Evolutionary conservation across 2,888 invertebrate genomes (phyloP).

Genomic region (Lobophora halterata): DNA sequence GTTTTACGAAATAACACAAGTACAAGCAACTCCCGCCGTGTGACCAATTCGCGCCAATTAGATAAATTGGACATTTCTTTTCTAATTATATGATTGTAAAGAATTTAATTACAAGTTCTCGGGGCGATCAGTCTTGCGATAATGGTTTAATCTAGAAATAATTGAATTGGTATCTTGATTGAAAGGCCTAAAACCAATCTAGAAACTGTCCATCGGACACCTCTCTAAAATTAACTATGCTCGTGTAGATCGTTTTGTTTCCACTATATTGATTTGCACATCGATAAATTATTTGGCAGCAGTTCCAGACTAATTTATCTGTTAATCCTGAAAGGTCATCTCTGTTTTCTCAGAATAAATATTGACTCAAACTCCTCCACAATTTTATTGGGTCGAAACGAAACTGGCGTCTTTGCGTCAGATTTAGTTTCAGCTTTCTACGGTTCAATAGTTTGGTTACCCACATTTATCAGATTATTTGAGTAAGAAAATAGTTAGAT

Average conservation of each 20-base stretch:
- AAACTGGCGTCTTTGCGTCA: background rate
- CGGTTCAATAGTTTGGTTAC: constrained; percentile 2
- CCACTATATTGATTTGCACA: constrained; percentile 25
- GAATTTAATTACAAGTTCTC: constrained; percentile 20
- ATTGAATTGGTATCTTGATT: constrained; percentile 2
- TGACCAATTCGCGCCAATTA: constrained; percentile 36
- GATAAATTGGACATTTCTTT: constrained; percentile 32
- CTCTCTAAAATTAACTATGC: constrained; percentile 8
- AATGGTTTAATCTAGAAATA: too few species aligned
- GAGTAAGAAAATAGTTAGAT: background rate
- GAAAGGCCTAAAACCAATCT: constrained; percentile 11
- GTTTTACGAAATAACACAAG: constrained; percentile 38
- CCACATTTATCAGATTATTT: background rate
- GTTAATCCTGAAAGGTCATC: constrained; percentile 23
- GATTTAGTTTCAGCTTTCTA: constrained; percentile 9
- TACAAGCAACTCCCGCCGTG: constrained; percentile 34
- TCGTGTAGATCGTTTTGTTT: constrained; percentile 18
- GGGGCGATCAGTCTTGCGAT: constrained; percentile 8
- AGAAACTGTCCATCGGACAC: constrained; percentile 4
- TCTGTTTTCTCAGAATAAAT: constrained; percentile 23
- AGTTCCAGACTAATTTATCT: constrained; percentile 22
- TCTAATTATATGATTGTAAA: constrained; percentile 18
- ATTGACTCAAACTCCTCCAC: constrained; percentile 11
- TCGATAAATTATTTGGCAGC: constrained; percentile 28
- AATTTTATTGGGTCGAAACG: constrained; percentile 1